phyloP scores from a whole-genome alignment of 1,140 invertebrate genomes.

The Drosophila takahashii region DNA sequence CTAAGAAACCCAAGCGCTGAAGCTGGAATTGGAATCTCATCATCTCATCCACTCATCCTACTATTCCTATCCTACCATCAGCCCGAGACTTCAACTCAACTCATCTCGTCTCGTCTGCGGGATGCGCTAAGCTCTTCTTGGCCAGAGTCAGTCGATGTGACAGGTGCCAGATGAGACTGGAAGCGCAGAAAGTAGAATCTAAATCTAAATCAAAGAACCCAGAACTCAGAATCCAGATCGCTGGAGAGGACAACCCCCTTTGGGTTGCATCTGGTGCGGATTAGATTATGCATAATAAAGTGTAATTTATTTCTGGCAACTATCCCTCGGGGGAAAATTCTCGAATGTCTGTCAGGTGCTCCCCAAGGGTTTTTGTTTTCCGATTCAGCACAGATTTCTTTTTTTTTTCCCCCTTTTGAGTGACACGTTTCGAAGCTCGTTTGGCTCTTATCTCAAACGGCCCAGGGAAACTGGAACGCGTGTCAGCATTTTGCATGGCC shows the following conservation, averaged over 20 bases:
- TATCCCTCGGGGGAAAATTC: conserved; percentile 31
- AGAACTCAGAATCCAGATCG: conserved; percentile 8
- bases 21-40: conserved; percentile 24
- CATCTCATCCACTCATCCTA: conserved; percentile 8
- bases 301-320: conserved; percentile 80
- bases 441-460: conserved; percentile 58
- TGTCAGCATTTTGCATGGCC: conserved; percentile 79
- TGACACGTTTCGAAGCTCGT: conserved; percentile 73
- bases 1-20: background rate
- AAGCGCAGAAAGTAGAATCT: background rate
- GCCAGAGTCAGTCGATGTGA: conserved; percentile 32
- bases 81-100: conserved; percentile 4
- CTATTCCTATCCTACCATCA: conserved; percentile 13
- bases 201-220: background rate
- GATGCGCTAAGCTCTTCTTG: conserved; percentile 30
- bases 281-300: conserved; percentile 83
- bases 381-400: conserved; percentile 39
- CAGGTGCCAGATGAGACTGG: conserved; percentile 42
- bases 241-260: conserved; percentile 3
- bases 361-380: conserved; percentile 27
- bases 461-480: conserved; percentile 45
- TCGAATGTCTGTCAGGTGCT: conserved; percentile 36
- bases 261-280: conserved; percentile 72
- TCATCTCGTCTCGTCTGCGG: conserved; percentile 1
- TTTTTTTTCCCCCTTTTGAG: conserved; percentile 29